These are phyloP conservation scores for Ornithoptera alexandrae DNA, from an alignment of 2,888 invertebrate species.

Conservation along the genomic window DNA sequence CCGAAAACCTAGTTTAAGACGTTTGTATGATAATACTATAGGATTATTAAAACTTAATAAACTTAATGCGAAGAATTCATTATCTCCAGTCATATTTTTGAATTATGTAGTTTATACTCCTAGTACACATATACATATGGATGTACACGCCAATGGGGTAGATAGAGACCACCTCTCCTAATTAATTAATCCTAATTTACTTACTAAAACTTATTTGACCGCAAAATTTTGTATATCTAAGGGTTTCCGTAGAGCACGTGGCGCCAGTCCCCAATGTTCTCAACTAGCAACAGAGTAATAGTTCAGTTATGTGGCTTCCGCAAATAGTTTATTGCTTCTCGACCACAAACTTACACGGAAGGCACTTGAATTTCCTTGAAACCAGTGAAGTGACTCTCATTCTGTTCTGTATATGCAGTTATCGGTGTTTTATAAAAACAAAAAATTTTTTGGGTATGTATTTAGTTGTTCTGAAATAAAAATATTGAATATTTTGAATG, in stretches of 20 bases:
- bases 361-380: constrained; percentile 35
- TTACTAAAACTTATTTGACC: background rate
- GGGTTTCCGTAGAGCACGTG: constrained; percentile 1
- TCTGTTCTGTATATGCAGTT: background rate
- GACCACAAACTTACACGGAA: constrained; percentile 47
- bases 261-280: constrained; percentile 10
- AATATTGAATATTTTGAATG: no score
- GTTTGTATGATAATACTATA: background rate
- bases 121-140: no score
- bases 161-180: no score
- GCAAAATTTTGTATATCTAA: background rate
- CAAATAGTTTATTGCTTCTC: constrained; percentile 61
- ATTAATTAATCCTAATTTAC: background rate
- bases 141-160: no score
- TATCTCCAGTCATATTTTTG: background rate
- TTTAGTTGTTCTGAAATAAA: no score
- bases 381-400: constrained; percentile 21
- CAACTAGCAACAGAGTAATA: constrained; percentile 38
- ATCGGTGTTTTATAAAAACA: background rate
- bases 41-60: background rate
- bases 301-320: constrained; percentile 62
- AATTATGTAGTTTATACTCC: background rate
- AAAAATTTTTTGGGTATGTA: no score
- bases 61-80: background rate
- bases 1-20: no score